A percentile compares a stretch with the other conserved stretches of the same genome.
phyloP scores from a whole-genome alignment of 2,797 vertebrate species.

The Intellagama lesueurii region DNA sequence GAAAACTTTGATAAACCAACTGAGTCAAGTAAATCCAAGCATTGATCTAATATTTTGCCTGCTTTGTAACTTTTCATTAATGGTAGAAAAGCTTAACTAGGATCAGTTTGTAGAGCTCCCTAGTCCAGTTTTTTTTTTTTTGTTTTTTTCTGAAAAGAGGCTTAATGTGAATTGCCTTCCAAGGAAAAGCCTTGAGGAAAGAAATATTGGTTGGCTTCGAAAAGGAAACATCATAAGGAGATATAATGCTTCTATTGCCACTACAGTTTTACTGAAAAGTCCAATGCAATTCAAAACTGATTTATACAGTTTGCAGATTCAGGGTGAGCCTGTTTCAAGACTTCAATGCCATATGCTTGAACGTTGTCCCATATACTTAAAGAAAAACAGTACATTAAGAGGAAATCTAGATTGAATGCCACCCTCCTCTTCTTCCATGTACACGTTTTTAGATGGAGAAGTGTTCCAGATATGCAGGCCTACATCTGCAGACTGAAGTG shows the following conservation, averaged over 20 bases:
- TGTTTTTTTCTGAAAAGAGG: neutral
- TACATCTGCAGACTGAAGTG: neutral
- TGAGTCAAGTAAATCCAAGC: slow-evolving; percentile 33
- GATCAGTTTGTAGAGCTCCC: slow-evolving; percentile 2
- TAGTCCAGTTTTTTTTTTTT: neutral
- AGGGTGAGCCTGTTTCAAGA: neutral
- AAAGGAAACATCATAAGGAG: slow-evolving; percentile 37
- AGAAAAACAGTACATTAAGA: neutral
- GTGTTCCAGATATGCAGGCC: neutral
- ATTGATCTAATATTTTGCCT: neutral
- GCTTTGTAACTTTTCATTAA: slow-evolving; percentile 15
- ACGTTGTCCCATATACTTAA: neutral
- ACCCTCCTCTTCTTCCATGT: neutral
- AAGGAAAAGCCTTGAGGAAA: slow-evolving; percentile 30
- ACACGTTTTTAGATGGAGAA: neutral
- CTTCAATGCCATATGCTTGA: neutral
- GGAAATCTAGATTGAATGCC: neutral
- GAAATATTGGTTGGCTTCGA: neutral
- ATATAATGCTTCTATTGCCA: slow-evolving; percentile 52
- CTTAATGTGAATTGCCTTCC: slow-evolving; percentile 29
- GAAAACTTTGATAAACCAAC: slow-evolving; percentile 44
- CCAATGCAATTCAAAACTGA: slow-evolving; percentile 2
- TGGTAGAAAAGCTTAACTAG: slow-evolving; percentile 34
- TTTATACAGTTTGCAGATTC: neutral
- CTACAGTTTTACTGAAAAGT: slow-evolving; percentile 31